Base-by-base conservation (phyloP, 2,888 invertebrate genomes). In the Leptothorax acervorum region DNA sequence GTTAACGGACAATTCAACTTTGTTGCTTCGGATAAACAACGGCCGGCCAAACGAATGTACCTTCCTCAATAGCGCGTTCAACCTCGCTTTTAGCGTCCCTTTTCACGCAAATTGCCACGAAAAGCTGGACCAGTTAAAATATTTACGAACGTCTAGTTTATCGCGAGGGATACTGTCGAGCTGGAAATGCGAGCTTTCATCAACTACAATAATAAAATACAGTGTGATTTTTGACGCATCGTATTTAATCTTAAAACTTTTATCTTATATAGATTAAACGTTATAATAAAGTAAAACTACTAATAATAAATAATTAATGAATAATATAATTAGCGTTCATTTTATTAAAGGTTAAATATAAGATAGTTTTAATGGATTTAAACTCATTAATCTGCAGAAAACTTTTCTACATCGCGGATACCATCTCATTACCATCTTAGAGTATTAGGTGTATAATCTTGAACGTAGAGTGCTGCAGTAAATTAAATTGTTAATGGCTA, bases 1-100 rank as follows among this genome's bases (percentile, higher is more conserved):
- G 91, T 91, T 92, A 92, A 90, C 91, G 90, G 89, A 89, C 92
- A 90, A 93, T 94, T 93, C 92, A 93, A 93, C 93, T 93, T 92
- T 90, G 84, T 83, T 88, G 90, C 91, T 91, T 92, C 91, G 89
- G 92, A 93, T 93, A 89, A 88, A 90, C 87, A 86, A 75, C 68
- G 63, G 60, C 35, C 68, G 60, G 66, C 55, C 85, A 85, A 85
- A 84, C 83, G 83, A 82, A 88, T 76, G 82, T 73, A 62, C 79
- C 66, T 66, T 74, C 60, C 66, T n/a, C 79, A 81, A 81, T 81
- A 81, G 71, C 12, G 63, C 62, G 60, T 78, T 23, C 73, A 82
- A 31, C 31, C 75, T 28, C 83, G 74, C 66, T 75, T 85, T 86
- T 81, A 82, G 76, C 84, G 81, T 74, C 71, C 83, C 48, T 85